Conservation (phyloP, 2,113 vertebrate species). For the Caloenas nicobarica region DNA sequence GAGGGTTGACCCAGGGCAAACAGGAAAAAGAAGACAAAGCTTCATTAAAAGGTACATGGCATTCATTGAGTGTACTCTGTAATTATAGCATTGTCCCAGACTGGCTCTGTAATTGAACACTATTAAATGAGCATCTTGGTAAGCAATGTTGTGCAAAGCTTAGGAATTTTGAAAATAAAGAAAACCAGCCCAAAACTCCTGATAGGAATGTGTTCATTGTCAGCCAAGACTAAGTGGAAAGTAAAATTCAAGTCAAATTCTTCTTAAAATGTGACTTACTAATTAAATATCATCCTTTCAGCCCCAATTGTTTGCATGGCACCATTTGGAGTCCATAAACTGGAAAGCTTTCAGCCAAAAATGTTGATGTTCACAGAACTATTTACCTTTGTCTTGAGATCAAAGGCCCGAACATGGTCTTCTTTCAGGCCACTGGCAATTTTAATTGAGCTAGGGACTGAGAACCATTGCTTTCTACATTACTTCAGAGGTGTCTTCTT, state of each 20-base stretch:
- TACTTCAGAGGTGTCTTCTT: background rate
- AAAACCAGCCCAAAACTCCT: background rate
- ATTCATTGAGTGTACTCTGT: background rate
- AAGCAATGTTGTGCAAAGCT: background rate
- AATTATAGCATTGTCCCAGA: background rate
- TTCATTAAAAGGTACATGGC: slow-evolving; percentile 59
- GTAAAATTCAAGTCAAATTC: background rate
- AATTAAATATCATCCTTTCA: background rate
- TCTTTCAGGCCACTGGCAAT: background rate
- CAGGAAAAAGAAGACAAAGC: background rate
- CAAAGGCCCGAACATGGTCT: background rate
- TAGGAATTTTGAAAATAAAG: background rate
- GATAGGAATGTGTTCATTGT: background rate
- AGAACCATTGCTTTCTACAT: background rate
- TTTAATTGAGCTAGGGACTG: background rate
- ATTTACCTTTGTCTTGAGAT: background rate
- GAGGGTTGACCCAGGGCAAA: background rate
- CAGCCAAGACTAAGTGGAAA: background rate
- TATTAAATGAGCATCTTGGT: background rate
- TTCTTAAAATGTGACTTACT: background rate
- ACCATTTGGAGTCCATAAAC: background rate
- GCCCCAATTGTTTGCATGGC: background rate
- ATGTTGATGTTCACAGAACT: background rate
- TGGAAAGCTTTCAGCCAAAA: background rate
- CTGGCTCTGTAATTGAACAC: background rate